Conservation (phyloP, 2,888 invertebrate genomes). For the Hoplodrina blanda region DNA sequence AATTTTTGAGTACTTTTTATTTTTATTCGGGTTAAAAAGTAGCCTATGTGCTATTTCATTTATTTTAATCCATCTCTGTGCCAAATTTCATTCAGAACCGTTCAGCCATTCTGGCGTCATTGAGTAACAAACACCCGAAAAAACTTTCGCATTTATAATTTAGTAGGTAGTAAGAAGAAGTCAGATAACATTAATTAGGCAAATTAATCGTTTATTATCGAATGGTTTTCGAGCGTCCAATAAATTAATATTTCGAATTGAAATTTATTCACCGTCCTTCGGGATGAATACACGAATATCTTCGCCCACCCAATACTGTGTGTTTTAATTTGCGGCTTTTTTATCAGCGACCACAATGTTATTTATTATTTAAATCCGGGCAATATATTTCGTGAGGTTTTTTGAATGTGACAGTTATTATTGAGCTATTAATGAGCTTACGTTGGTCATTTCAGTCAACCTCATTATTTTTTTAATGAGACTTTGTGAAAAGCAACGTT, state of each 20-base stretch:
- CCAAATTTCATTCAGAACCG: too few relatives aligned
- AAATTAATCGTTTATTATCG: slow-evolving; percentile 26
- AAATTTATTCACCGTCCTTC: slow-evolving; percentile 45
- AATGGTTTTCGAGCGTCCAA: slow-evolving; percentile 15
- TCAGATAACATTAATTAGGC: background rate
- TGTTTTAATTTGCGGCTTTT: slow-evolving; percentile 44
- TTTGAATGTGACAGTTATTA: slow-evolving; percentile 38
- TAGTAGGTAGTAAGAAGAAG: too few relatives aligned
- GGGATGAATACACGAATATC: slow-evolving; percentile 49
- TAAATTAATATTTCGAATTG: slow-evolving; percentile 38
- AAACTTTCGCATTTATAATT: too few relatives aligned
- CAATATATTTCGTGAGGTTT: slow-evolving; percentile 35
- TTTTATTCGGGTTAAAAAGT: too few relatives aligned
- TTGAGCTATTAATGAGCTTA: slow-evolving; percentile 27
- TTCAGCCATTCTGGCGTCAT: too few relatives aligned
- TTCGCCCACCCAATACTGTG: slow-evolving; percentile 27
- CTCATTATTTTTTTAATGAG: background rate
- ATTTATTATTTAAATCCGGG: slow-evolving; percentile 40
- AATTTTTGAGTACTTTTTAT: too few relatives aligned
- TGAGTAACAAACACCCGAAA: too few relatives aligned
- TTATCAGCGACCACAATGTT: slow-evolving; percentile 28
- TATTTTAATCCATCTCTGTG: too few relatives aligned
- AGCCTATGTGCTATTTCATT: too few relatives aligned
- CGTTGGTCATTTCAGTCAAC: background rate
- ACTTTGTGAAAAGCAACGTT: background rate